Evolutionary conservation across 2,113 vertebrate genomes (phyloP), one percentile per base, ranked within the genome.

Genomic region (Cariama cristata): DNA sequence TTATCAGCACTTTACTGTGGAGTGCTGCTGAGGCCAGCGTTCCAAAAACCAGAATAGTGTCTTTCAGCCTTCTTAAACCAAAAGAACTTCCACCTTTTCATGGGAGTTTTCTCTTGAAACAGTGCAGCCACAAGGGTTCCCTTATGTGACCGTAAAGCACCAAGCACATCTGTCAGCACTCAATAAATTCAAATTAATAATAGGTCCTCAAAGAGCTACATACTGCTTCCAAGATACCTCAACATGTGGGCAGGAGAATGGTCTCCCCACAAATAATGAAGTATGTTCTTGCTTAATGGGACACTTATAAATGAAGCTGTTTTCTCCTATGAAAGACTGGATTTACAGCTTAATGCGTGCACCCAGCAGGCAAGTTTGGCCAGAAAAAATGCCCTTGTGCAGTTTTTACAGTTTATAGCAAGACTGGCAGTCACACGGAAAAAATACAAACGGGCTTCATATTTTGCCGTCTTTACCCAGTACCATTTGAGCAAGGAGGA

Each of bases 111-210:
- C 73, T 73, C 55, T 73, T 66, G 86, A 93, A 97, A 85, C 40
- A 62, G 30, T 82, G 66, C 50, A 90, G 86, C 38, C 62, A 96
- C 91, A 96, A 96, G 49, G 84, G 89, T 88, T 97, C 93, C 91
- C 87, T 96, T 97, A 82, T 96, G 79, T 76, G 74, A 66, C 38
- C 3, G 5, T 94, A 96, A 96, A 95, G 87, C 14, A 35, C 66
- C 74, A 82, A 3, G 18, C 69, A 59, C 52, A 32, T 94, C 97
- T 96, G 86, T 95, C 96, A 95, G 81, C 93, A 96, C 96, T 91
- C 86, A 87, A 90, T 95, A 96, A 96, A 96, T 93, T 76, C 32
- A 91, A 73, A 85, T 93, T 96, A 96, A 96, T 96, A 96, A 96
- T 95, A 86, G 67, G 86, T 69, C 91, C 91, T 93, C 91, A 75